Evolutionary conservation across 2,888 invertebrate genomes (phyloP).

Genomic region (Amphiduros pacificus): DNA sequence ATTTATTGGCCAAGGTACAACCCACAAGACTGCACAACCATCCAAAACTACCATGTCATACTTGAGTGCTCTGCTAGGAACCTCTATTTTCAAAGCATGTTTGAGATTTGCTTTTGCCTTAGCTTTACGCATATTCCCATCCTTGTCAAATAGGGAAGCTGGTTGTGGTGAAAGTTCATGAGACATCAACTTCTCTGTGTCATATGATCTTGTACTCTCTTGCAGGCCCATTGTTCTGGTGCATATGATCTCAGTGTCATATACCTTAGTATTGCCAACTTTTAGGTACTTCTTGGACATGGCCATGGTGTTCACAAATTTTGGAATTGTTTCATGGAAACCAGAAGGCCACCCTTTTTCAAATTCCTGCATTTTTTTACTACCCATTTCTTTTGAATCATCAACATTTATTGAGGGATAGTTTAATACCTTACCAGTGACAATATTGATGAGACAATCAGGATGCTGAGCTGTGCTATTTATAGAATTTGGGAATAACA

Average conservation of each 20-base stretch:
- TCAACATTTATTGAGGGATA: slow-evolving; percentile 15
- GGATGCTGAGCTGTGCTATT: slow-evolving; percentile 14
- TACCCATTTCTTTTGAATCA: too few species aligned
- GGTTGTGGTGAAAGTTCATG: slow-evolving; percentile 16
- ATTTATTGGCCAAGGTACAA: slow-evolving; percentile 18
- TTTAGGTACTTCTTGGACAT: slow-evolving; percentile 14
- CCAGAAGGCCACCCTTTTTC: too few species aligned
- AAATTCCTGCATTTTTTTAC: too few species aligned
- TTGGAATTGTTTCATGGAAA: slow-evolving; percentile 16
- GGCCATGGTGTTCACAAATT: slow-evolving; percentile 16
- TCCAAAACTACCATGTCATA: neutral
- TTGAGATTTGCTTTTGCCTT: slow-evolving; percentile 18
- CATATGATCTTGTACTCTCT: neutral
- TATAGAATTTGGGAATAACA: too few species aligned
- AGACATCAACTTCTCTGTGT: slow-evolving; percentile 9
- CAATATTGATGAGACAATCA: slow-evolving; percentile 15
- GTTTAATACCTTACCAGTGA: slow-evolving; percentile 10
- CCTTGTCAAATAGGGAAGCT: slow-evolving; percentile 14
- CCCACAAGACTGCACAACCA: slow-evolving; percentile 23
- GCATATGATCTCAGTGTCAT: slow-evolving; percentile 20
- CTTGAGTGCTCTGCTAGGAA: slow-evolving; percentile 3
- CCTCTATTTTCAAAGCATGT: slow-evolving; percentile 9
- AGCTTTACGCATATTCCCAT: slow-evolving; percentile 4
- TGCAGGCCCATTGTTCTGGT: slow-evolving; percentile 21
- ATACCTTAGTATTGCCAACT: slow-evolving; percentile 15